A percentile compares a stretch with the other conserved stretches of the same genome.
phyloP scores from a whole-genome alignment of 2,888 invertebrate species.

The Polia nebulosa region DNA sequence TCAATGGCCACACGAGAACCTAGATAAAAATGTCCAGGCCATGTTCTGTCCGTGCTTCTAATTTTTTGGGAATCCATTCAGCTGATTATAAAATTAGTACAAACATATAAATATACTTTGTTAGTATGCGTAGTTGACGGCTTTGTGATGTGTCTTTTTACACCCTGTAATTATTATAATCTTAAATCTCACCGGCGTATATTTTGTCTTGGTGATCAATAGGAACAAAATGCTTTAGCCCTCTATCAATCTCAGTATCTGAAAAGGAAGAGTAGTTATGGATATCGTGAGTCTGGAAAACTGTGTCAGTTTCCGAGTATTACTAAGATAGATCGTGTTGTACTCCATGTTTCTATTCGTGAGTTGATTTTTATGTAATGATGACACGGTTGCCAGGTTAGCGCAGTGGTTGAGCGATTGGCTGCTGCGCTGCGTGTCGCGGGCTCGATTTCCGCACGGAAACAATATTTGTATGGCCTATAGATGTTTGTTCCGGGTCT shows the following conservation, averaged over 20 bases:
- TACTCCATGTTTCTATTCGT: not conserved
- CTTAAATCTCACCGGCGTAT: not conserved
- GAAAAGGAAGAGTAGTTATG: not conserved
- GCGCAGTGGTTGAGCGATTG: too few species aligned
- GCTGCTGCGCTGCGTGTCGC: too few species aligned
- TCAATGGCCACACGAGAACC: not conserved
- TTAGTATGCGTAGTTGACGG: too few species aligned
- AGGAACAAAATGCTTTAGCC: not conserved
- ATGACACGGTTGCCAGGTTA: too few species aligned
- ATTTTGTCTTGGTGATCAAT: conserved; percentile 3
- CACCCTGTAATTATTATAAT: not conserved
- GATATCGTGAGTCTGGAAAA: not conserved
- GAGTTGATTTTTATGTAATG: not conserved
- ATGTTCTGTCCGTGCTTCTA: too few species aligned
- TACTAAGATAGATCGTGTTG: not conserved
- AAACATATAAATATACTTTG: too few species aligned
- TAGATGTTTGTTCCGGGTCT: too few species aligned
- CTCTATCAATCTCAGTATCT: not conserved
- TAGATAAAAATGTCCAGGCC: too few species aligned
- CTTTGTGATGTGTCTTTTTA: too few species aligned
- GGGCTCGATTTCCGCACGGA: too few species aligned
- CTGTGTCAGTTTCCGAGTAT: not conserved
- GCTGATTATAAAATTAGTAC: not conserved
- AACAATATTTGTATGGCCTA: too few species aligned
- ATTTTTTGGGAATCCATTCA: not conserved